Evolutionary conservation across 2,113 vertebrate species (phyloP).

Genomic region (Scophthalmus maximus): DNA sequence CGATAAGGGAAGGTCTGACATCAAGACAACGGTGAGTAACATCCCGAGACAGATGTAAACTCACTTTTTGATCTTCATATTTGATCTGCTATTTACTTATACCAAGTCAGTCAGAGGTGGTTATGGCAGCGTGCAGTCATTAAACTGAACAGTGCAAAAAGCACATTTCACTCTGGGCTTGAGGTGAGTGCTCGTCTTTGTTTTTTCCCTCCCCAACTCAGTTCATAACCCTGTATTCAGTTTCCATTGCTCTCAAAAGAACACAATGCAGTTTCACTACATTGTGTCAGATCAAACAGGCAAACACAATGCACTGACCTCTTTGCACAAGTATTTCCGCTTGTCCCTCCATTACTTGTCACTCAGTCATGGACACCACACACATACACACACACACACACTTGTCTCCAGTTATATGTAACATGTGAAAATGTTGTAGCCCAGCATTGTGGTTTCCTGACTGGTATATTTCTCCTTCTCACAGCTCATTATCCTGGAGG

Average conservation of each 20-base stretch:
- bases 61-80: not conserved
- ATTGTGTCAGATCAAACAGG: constrained; percentile 70
- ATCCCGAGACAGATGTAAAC: not conserved
- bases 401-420: constrained; percentile 24
- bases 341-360: constrained; percentile 52
- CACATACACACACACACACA: constrained; percentile 16
- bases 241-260: constrained; percentile 63
- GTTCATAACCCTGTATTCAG: constrained; percentile 54
- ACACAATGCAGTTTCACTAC: constrained; percentile 61
- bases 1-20: constrained; percentile 81
- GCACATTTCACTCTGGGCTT: not conserved
- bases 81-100: not conserved
- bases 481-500: constrained; percentile 94
- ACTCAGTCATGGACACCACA: constrained; percentile 53
- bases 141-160: not conserved
- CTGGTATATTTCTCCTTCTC: not conserved
- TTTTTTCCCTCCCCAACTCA: constrained; percentile 60
- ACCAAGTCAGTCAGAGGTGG: not conserved
- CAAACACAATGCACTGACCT: constrained; percentile 71
- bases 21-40: constrained; percentile 87
- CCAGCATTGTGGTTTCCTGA: constrained; percentile 29
- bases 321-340: constrained; percentile 68
- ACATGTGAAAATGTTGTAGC: constrained; percentile 19
- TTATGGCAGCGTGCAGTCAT: not conserved
- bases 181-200: constrained; percentile 49